These are phyloP conservation scores for Euura saliciscinereae DNA, from an alignment of 1,140 invertebrate species.

Conservation along the genomic window DNA sequence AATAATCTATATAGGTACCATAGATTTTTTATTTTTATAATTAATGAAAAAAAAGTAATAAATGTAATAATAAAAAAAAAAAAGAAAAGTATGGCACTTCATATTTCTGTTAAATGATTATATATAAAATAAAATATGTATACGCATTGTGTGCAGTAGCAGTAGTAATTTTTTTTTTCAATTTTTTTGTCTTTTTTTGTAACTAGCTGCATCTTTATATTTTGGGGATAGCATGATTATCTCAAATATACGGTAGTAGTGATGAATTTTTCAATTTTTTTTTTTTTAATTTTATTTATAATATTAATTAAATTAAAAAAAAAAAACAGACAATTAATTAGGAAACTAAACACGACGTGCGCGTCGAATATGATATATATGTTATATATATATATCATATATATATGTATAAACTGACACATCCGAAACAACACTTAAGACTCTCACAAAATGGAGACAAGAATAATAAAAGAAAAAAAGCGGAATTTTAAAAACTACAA, in stretches of 20 bases:
- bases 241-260: background rate
- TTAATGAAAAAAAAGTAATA: too few species aligned
- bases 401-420: background rate
- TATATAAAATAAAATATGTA: too few species aligned
- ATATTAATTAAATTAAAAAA: too few species aligned
- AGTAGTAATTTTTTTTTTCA: conserved; percentile 15
- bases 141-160: too few species aligned
- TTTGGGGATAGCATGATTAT: background rate
- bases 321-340: too few species aligned
- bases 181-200: background rate
- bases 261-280: conserved; percentile 10
- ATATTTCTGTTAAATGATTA: conserved; percentile 36
- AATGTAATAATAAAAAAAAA: background rate
- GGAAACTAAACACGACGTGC: too few species aligned
- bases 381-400: background rate
- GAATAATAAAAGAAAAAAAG: background rate
- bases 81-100: conserved; percentile 50
- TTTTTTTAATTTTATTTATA: background rate
- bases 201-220: background rate
- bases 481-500: too few species aligned
- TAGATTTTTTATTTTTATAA: too few species aligned
- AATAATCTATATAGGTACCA: too few species aligned
- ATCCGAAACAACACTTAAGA: conserved; percentile 36
- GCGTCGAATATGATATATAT: too few species aligned
- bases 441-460: conserved; percentile 58